Evolutionary conservation across 2,113 vertebrate genomes (phyloP).

Genomic region (Lanius ludovicianus): DNA sequence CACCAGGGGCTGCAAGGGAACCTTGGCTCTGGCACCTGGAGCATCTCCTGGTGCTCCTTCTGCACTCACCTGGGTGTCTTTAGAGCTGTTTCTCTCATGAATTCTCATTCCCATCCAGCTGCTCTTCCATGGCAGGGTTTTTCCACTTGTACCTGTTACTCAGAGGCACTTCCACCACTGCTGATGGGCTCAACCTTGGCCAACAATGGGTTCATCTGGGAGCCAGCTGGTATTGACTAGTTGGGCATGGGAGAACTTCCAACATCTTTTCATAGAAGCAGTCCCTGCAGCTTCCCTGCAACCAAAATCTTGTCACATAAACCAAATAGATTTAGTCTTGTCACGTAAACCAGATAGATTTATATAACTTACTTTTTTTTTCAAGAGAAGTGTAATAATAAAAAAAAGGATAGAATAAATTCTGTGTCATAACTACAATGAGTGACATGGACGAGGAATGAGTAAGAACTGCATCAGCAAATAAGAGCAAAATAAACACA

Average conservation of each 20-base stretch:
- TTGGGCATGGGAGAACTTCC: neutral
- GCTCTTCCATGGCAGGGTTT: neutral
- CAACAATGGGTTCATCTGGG: neutral
- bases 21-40: neutral
- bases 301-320: neutral
- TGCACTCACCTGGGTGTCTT: neutral
- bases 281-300: neutral
- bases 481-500: neutral
- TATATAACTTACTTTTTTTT: neutral
- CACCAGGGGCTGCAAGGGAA: neutral
- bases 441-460: neutral
- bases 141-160: neutral
- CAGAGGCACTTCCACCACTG: neutral
- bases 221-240: neutral
- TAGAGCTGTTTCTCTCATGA: neutral
- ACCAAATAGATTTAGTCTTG: neutral
- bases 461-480: neutral
- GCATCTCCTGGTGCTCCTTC: accelerated
- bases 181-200: neutral
- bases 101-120: neutral
- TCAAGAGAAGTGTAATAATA: neutral
- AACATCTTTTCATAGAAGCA: neutral
- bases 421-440: neutral
- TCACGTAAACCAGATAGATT: neutral
- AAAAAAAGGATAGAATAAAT: neutral